Percentiles rank a stretch among this genome's conserved stretches.
Evolutionary conservation across 2,113 vertebrate species (phyloP).

Genomic region (Crocuta crocuta): DNA sequence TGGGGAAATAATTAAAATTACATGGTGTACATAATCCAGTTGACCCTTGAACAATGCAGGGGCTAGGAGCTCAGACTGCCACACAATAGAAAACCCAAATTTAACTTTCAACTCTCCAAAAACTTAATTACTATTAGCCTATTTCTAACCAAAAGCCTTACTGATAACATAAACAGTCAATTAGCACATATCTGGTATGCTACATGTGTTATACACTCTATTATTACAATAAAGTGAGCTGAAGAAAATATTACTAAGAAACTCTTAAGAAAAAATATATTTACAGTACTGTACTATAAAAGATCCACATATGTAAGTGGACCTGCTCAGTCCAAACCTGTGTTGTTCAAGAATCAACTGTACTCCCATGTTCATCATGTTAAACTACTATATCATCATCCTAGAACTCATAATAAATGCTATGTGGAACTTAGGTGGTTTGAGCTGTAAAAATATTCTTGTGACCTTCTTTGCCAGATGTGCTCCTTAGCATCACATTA

Average conservation of each 20-base stretch:
- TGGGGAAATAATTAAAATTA: constrained; percentile 28
- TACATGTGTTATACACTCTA: background rate
- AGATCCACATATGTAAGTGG: background rate
- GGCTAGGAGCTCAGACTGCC: background rate
- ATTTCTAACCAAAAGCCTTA: background rate
- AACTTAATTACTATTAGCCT: background rate
- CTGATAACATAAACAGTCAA: background rate
- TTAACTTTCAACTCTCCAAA: background rate
- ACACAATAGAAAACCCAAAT: background rate
- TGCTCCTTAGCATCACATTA: background rate
- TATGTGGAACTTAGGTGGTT: background rate
- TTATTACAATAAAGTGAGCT: background rate
- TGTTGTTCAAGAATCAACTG: background rate
- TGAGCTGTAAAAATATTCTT: background rate
- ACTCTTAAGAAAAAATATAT: background rate
- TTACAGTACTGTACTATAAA: background rate
- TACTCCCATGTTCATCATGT: background rate
- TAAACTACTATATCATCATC: background rate
- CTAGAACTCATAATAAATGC: background rate
- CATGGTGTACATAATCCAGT: background rate
- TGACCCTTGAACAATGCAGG: background rate
- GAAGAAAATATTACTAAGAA: background rate
- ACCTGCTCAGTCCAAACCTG: background rate
- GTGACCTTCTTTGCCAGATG: background rate
- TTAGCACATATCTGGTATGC: background rate